These are phyloP conservation scores for Diorhabda elongata DNA, from an alignment of 1,140 invertebrate genomes.

Conservation along the genomic window DNA sequence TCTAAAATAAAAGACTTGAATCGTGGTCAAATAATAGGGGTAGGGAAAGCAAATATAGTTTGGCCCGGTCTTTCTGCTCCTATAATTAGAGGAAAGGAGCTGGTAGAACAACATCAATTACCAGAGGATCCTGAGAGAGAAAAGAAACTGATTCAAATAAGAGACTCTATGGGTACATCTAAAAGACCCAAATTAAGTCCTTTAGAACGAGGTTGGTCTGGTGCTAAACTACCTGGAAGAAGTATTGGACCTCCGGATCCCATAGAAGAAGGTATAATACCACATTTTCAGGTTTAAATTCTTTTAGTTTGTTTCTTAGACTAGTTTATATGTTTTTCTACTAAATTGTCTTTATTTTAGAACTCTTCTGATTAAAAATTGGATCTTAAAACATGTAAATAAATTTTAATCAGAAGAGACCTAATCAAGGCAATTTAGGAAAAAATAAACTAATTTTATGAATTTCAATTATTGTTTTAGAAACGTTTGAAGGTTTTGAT, in stretches of 20 bases:
- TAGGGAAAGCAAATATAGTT: conserved; percentile 71
- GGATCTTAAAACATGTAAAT: too few relatives aligned
- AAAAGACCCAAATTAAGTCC: conserved; percentile 63
- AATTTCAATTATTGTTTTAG: conserved; percentile 52
- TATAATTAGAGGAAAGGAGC: conserved; percentile 70
- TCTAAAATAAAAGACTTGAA: conserved; percentile 81
- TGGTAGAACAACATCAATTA: conserved; percentile 65
- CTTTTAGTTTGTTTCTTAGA: too few relatives aligned
- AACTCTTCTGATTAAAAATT: too few relatives aligned
- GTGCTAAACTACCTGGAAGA: conserved; percentile 73
- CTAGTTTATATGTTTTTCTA: too few relatives aligned
- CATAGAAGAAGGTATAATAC: conserved; percentile 62
- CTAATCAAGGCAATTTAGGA: too few relatives aligned
- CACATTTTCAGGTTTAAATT: neutral
- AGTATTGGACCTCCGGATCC: conserved; percentile 85
- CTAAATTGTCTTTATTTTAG: too few relatives aligned
- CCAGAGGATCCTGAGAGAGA: conserved; percentile 69
- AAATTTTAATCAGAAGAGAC: too few relatives aligned
- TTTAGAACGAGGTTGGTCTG: conserved; percentile 86
- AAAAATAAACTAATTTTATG: neutral
- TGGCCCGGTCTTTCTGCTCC: conserved; percentile 91
- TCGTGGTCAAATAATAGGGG: conserved; percentile 82
- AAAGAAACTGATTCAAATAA: conserved; percentile 64
- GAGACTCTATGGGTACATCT: conserved; percentile 66
- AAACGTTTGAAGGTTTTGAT: conserved; percentile 84